Base-by-base conservation (phyloP, 2,113 vertebrate genomes). In the Semnornis frantzii region DNA sequence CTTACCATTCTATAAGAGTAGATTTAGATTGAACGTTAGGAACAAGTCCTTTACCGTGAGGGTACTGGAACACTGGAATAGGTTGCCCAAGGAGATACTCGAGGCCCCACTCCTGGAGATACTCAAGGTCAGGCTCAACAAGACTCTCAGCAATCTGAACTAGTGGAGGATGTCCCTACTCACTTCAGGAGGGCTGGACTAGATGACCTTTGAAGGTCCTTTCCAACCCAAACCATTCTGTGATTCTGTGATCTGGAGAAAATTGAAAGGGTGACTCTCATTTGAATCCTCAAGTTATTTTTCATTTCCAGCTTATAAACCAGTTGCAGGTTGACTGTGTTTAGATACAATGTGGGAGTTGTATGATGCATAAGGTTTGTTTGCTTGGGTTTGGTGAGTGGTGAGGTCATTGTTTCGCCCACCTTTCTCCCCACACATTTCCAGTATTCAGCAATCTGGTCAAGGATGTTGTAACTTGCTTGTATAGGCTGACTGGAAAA, bases 281-380 rank as follows among this genome's bases (percentile, higher is more conserved):
- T 93, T 89, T 87, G 74, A 89, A 63, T 64, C 60, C 31, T 71
- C 3, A 7, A 30, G 4, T 71, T 64, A 60, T 74, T 85, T 87
- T 85, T 87, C 19, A 42, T 89, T 87, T 62, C 42, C 62, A 81
- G n/a, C 66, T 92, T 89, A 73, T 71, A 80, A 94, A 48, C 14
- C 48, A 57, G 23, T 59, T 52, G 69, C 50, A 55, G 54, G 71
- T 4, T 62, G 58, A 20, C 37, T 72, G 17, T 77, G 60, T 90
- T 87, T 66, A 48, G 33, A 11, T 55, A 34, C 2, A 5, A 12
- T 15, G 28, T 85, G 50, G 60, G 75, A 80, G 64, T n/a, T 89
- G 50, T 12, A 12, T 19, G 28, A 57, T 92, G 46, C 15, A 0
- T 5, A 31, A 18, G 11, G 74, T 87, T 77, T 54, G 28, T 13